A percentile compares a stretch with the other conserved stretches of the same genome.
Conservation (phyloP, 2,797 vertebrate genomes). For the Mycteria americana region DNA sequence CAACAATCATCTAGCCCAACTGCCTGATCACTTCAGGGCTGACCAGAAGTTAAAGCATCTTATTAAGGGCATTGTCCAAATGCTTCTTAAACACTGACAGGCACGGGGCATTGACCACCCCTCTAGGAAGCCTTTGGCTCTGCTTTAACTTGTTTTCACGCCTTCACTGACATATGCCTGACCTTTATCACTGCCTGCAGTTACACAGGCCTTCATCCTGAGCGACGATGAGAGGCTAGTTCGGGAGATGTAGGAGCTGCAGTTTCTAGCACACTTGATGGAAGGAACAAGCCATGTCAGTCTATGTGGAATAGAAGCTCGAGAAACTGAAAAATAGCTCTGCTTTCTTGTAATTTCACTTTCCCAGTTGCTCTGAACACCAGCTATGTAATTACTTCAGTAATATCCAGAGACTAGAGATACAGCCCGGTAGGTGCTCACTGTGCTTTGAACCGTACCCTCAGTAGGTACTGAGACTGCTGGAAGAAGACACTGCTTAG, state of each 20-base stretch:
- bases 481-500: neutral
- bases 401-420: neutral
- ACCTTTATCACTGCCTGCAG: neutral
- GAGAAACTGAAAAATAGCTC: neutral
- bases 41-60: neutral
- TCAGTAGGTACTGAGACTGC: neutral
- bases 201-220: neutral
- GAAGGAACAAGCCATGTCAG: neutral
- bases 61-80: neutral
- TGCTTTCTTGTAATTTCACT: neutral
- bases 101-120: neutral
- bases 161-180: neutral
- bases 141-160: neutral
- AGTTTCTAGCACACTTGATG: neutral
- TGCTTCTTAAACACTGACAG: neutral
- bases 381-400: neutral
- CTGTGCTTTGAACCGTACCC: neutral
- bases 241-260: neutral
- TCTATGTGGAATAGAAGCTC: neutral
- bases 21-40: neutral
- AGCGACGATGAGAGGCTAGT: neutral
- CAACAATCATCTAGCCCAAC: neutral
- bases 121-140: neutral
- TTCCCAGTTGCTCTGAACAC: neutral
- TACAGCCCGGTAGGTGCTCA: neutral